Evolutionary conservation across 2,797 vertebrate species (phyloP).

Genomic region (Tolypeutes matacus): DNA sequence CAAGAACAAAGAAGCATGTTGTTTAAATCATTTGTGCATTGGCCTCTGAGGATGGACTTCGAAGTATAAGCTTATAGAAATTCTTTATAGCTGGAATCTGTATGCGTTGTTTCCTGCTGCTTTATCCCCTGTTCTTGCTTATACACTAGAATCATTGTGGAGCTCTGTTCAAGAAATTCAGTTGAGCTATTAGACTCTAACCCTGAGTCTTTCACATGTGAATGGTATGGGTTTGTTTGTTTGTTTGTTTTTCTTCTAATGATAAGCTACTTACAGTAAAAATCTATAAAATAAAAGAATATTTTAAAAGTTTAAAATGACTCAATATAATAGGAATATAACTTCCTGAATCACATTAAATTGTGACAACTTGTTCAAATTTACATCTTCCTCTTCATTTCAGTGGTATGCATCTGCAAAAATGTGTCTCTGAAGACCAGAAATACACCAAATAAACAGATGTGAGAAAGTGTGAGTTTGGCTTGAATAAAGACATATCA

Average conservation of each 20-base stretch:
- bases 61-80: conserved; percentile 52
- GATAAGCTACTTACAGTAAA: conserved; percentile 61
- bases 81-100: conserved; percentile 48
- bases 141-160: conserved; percentile 51
- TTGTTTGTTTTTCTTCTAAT: background rate
- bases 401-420: conserved; percentile 25
- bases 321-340: conserved; percentile 59
- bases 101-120: conserved; percentile 50
- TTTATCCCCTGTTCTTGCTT: conserved; percentile 61
- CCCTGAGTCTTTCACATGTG: conserved; percentile 50
- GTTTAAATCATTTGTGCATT: conserved; percentile 56
- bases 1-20: conserved; percentile 74
- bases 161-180: conserved; percentile 49
- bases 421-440: conserved; percentile 62
- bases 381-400: conserved; percentile 66
- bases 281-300: conserved; percentile 62
- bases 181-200: background rate
- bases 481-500: conserved; percentile 67
- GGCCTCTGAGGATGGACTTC: conserved; percentile 58
- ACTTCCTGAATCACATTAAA: conserved; percentile 67
- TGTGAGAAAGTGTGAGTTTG: conserved; percentile 72
- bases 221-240: background rate
- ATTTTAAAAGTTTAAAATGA: conserved; percentile 66
- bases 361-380: conserved; percentile 69
- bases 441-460: conserved; percentile 76